Percentiles rank a stretch among this genome's conserved stretches.
Conservation (phyloP, 2,888 invertebrate genomes). For the Macrosiphum euphorbiae region DNA sequence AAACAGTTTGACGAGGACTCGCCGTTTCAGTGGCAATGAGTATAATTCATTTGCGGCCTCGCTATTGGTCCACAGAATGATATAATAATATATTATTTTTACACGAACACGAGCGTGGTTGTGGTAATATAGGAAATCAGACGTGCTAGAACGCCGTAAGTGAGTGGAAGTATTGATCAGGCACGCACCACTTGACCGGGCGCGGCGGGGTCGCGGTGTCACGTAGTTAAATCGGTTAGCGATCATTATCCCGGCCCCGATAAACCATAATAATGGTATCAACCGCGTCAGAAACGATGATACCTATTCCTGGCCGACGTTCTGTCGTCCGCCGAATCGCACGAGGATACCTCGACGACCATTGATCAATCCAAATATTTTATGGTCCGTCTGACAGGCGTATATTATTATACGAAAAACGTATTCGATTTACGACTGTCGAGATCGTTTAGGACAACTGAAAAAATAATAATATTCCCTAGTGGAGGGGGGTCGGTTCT, state of each 20-base stretch:
- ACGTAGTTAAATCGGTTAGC: neutral
- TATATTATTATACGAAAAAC: neutral
- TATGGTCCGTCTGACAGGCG: neutral
- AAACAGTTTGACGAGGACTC: no score
- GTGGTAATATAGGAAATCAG: neutral
- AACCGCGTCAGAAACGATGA: no score
- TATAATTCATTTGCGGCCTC: neutral
- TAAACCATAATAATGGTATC: no score
- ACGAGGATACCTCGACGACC: no score
- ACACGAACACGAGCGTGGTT: neutral
- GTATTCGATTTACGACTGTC: neutral
- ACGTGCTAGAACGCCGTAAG: neutral
- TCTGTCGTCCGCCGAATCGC: no score
- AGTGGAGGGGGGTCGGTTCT: no score
- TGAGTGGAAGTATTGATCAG: conserved; percentile 11
- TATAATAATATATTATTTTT: neutral
- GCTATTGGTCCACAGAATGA: neutral
- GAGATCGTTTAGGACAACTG: neutral
- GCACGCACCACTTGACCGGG: neutral
- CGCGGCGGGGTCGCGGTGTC: neutral
- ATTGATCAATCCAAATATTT: no score
- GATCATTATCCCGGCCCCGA: neutral
- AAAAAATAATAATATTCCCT: neutral
- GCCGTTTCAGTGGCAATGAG: no score
- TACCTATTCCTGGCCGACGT: no score